These are phyloP conservation scores for Macrostomum lignano DNA, from an alignment of 1,140 invertebrate species.

Conservation along the genomic window DNA sequence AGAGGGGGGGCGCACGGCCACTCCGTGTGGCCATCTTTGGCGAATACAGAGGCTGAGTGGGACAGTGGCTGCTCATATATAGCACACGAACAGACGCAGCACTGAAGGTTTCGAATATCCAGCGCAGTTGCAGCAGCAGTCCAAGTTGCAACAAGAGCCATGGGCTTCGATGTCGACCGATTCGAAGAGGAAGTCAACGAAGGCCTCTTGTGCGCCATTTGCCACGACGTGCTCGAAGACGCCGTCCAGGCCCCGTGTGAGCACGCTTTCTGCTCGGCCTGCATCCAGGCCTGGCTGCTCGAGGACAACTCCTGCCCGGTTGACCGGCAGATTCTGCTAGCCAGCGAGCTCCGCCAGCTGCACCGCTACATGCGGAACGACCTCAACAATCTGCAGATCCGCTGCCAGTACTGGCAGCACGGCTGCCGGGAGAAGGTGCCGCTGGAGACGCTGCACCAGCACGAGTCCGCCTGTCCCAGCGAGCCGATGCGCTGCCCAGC, in stretches of 20 bases:
- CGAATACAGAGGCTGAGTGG: too few relatives aligned
- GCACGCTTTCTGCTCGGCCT: slow-evolving; percentile 13
- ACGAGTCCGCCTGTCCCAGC: slow-evolving; percentile 11
- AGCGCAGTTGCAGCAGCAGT: too few relatives aligned
- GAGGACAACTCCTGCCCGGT: slow-evolving; percentile 14
- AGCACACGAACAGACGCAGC: too few relatives aligned
- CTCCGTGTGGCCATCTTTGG: too few relatives aligned
- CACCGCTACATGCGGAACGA: slow-evolving; percentile 18
- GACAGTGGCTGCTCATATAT: too few relatives aligned
- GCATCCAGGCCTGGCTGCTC: too few relatives aligned
- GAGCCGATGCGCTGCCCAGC: slow-evolving; percentile 11
- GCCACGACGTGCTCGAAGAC: slow-evolving; percentile 16
- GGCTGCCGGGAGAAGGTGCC: slow-evolving; percentile 10
- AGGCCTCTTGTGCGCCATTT: slow-evolving; percentile 16
- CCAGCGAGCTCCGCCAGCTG: slow-evolving; percentile 10
- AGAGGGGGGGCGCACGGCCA: too few relatives aligned
- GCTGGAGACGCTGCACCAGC: slow-evolving; percentile 11
- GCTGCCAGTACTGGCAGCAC: slow-evolving; percentile 9
- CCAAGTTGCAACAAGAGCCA: slow-evolving; percentile 6
- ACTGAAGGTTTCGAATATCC: too few relatives aligned
- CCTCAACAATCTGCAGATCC: slow-evolving; percentile 11
- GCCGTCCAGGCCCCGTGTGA: slow-evolving; percentile 17
- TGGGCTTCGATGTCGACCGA: slow-evolving; percentile 17
- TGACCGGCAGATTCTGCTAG: slow-evolving; percentile 11
- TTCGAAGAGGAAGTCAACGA: slow-evolving; percentile 14